phyloP scores from a whole-genome alignment of 2,113 vertebrate genomes.

The Rattus norvegicus region GRCr8 NC_086034.1:85999001-85999500 shows the following conservation, averaged over 20 bases:
- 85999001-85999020: neutral
- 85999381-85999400: neutral
- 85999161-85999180: too few species aligned
- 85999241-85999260: neutral
- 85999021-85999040: neutral
- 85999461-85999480: neutral
- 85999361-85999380: neutral
- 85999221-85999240: neutral
- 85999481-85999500: neutral
- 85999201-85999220: neutral
- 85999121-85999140: neutral
- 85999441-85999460: neutral
- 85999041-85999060: neutral
- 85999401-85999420: neutral
- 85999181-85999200: neutral
- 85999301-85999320: fast-evolving
- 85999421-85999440: neutral
- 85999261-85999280: neutral
- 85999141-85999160: neutral
- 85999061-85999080: neutral
- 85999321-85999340: neutral
- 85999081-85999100: neutral
- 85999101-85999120: neutral
- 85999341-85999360: neutral
- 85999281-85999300: neutral